Base-by-base conservation (phyloP, 2,113 vertebrate species). In the Cheilinus undulatus region DNA sequence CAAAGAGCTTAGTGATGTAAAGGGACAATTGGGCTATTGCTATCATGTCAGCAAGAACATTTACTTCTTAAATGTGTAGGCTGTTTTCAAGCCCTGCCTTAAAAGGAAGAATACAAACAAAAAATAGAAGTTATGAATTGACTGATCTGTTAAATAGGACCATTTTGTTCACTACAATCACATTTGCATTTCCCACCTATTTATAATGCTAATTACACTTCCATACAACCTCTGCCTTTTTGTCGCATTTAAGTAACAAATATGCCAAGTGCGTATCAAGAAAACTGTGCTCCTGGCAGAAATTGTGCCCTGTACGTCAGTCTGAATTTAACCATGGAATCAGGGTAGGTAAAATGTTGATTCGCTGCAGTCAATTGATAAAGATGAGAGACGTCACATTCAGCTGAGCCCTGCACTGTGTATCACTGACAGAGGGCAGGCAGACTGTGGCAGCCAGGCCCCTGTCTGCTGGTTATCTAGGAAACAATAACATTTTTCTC, bases 301-400 rank as follows among this genome's bases (percentile, higher is more conserved):
- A 85, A 80, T 42, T 68, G 40, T 60, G 72, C 51, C 28, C 58
- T 42, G 59, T 69, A 56, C 76, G 73, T 53, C 32, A n/a, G 54
- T 51, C 42, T 2, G 24, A 56, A 72, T 53, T 76, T 10, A 64
- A 43, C 42, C 43, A 17, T 45, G 57, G 27, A 24, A 32, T 40
- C 64, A 43, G 45, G 13, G 28, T 13, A 56, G 49, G 43, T 58
- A 83, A 80, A 86, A 79, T 81, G 77, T 86, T 19, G 30, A 88
- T 86, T 89, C 87, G 81, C 66, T 74, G 84, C 66, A 82, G 76
- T 50, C 56, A 52, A 70, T 80, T 70, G 48, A 82, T 69, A 57
- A 70, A 80, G 54, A 80, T 58, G 45, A 49, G 56, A 73, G 56
- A 75, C 43, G 34, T 77, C 75, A 80, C 71, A 54, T 83, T 80